A percentile compares a stretch with the other conserved stretches of the same genome.
Evolutionary conservation across 2,113 vertebrate species (phyloP).

Genomic region (zebrafish (Danio rerio)): GRCz12tu NC_133187.1:3359501-3360000

Average conservation of each 20-base stretch:
- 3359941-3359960: conserved; percentile 55
- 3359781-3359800: conserved; percentile 33
- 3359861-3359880: conserved; percentile 62
- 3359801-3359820: conserved; percentile 39
- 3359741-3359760: background rate
- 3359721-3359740: background rate
- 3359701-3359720: background rate
- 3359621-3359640: background rate
- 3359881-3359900: conserved; percentile 50
- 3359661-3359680: too few relatives aligned
- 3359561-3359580: too few relatives aligned
- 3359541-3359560: too few relatives aligned
- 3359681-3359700: background rate
- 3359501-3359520: too few relatives aligned
- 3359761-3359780: background rate
- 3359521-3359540: too few relatives aligned
- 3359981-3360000: too few relatives aligned
- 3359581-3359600: too few relatives aligned
- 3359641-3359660: too few relatives aligned
- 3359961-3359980: too few relatives aligned
- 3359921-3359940: conserved; percentile 66
- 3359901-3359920: conserved; percentile 50
- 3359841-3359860: conserved; percentile 62
- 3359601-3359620: too few relatives aligned
- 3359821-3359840: conserved; percentile 47